phyloP scores from a whole-genome alignment of 2,888 invertebrate species.

The Lasioglossum pauxillum region DNA sequence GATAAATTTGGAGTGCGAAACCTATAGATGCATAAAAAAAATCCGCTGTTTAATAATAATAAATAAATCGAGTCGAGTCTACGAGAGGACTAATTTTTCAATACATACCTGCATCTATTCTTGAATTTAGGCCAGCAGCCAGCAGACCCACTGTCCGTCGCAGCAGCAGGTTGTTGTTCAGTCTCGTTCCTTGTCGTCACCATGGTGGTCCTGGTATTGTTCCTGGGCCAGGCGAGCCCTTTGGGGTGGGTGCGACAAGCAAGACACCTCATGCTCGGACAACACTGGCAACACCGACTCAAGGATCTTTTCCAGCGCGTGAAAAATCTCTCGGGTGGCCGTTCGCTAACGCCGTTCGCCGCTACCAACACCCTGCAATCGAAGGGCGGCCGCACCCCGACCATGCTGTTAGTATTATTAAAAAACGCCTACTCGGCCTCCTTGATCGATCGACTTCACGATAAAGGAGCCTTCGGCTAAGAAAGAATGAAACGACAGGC shows the following conservation, averaged over 20 bases:
- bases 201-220: constrained; percentile 54
- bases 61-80: neutral
- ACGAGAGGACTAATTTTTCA: too few species aligned
- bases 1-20: too few species aligned
- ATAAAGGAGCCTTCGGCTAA: constrained; percentile 46
- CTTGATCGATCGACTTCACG: constrained; percentile 41
- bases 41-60: neutral
- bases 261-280: constrained; percentile 79
- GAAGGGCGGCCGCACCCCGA: constrained; percentile 44
- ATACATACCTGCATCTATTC: constrained; percentile 80
- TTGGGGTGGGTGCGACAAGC: constrained; percentile 80
- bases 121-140: constrained; percentile 78
- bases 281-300: constrained; percentile 73
- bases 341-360: constrained; percentile 65
- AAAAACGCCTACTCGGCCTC: constrained; percentile 36
- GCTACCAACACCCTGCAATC: constrained; percentile 72
- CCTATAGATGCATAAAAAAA: too few species aligned
- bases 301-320: constrained; percentile 73
- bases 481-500: constrained; percentile 32
- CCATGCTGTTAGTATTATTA: constrained; percentile 57
- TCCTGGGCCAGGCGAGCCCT: constrained; percentile 76
- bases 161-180: constrained; percentile 9
- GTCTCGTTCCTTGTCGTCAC: constrained; percentile 30
- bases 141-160: constrained; percentile 40
- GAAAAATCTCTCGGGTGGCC: constrained; percentile 63